These are phyloP conservation scores for Cetonia aurata DNA, from an alignment of 2,888 invertebrate species.

Conservation along the genomic window DNA sequence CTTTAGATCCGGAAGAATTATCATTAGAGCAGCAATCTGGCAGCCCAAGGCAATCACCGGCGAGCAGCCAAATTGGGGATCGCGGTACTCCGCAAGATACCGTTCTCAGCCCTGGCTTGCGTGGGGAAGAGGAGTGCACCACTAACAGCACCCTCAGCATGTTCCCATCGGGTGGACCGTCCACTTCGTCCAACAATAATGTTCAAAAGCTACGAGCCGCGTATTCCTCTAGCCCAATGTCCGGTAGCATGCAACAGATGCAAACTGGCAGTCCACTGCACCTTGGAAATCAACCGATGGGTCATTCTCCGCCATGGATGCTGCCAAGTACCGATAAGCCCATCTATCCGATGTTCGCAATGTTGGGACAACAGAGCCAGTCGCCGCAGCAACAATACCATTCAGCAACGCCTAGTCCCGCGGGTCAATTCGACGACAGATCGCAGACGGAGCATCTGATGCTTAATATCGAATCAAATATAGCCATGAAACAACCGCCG, in stretches of 20 bases:
- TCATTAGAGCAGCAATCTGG: conserved; percentile 74
- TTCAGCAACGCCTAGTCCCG: conserved; percentile 68
- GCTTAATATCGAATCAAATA: conserved; percentile 71
- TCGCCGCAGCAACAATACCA: conserved; percentile 71
- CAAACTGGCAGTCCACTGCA: conserved; percentile 62
- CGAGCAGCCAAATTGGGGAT: conserved; percentile 67
- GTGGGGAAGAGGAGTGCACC: conserved; percentile 82
- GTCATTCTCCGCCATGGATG: conserved; percentile 78
- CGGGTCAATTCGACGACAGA: conserved; percentile 78
- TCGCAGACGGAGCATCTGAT: conserved; percentile 74
- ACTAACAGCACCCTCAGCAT: conserved; percentile 77
- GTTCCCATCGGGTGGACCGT: conserved; percentile 68
- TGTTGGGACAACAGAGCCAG: conserved; percentile 73
- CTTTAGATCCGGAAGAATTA: conserved; percentile 83
- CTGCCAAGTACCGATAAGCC: conserved; percentile 77
- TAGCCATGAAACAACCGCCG: conserved; percentile 75
- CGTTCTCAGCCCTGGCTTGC: conserved; percentile 73
- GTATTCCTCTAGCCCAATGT: conserved; percentile 73
- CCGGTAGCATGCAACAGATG: conserved; percentile 66
- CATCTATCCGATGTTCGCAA: conserved; percentile 74
- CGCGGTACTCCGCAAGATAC: conserved; percentile 70
- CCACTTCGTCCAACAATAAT: conserved; percentile 58
- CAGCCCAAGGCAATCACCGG: conserved; percentile 63
- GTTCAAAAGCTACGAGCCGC: conserved; percentile 63
- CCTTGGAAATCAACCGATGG: conserved; percentile 64